phyloP scores from a whole-genome alignment of 2,113 vertebrate genomes.

The Neogobius melanostomus region DNA sequence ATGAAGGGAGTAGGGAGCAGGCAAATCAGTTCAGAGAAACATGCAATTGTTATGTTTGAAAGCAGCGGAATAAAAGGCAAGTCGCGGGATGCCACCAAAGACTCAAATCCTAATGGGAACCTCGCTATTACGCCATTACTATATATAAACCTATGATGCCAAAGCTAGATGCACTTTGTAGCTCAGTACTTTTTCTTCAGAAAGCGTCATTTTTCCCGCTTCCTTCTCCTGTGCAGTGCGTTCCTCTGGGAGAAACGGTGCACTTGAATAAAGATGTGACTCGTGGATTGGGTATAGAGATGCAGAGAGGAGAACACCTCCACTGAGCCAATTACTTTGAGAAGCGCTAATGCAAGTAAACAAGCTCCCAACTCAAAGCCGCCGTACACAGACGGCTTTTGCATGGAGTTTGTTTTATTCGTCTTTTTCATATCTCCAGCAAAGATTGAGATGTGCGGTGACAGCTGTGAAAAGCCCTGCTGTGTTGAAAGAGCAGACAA shows the following conservation, averaged over 20 bases:
- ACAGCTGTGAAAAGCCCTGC: constrained; percentile 10
- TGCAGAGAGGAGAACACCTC: not conserved
- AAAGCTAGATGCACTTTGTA: constrained; percentile 1
- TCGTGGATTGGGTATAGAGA: not conserved
- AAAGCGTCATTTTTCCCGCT: not conserved
- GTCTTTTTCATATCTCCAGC: constrained; percentile 4
- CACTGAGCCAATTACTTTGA: constrained; percentile 38
- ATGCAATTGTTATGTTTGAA: not conserved
- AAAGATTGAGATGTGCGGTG: constrained; percentile 7
- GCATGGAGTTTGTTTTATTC: not conserved
- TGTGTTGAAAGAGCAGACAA: not conserved
- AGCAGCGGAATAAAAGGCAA: not conserved
- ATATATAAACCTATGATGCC: not conserved
- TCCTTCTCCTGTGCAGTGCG: not conserved
- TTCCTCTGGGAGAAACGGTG: constrained; percentile 3
- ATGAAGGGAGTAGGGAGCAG: not conserved
- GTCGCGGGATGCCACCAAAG: not conserved
- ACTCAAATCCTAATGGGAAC: not conserved
- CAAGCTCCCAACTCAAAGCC: constrained; percentile 5
- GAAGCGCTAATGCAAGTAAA: constrained; percentile 12
- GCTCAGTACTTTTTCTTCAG: not conserved
- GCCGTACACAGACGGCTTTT: not conserved
- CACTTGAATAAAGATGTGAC: constrained; percentile 17
- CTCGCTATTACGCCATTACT: not conserved
- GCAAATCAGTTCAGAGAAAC: not conserved